Base-by-base conservation (phyloP, 2,113 vertebrate species). In the Ophthalmolycus amberensis region DNA sequence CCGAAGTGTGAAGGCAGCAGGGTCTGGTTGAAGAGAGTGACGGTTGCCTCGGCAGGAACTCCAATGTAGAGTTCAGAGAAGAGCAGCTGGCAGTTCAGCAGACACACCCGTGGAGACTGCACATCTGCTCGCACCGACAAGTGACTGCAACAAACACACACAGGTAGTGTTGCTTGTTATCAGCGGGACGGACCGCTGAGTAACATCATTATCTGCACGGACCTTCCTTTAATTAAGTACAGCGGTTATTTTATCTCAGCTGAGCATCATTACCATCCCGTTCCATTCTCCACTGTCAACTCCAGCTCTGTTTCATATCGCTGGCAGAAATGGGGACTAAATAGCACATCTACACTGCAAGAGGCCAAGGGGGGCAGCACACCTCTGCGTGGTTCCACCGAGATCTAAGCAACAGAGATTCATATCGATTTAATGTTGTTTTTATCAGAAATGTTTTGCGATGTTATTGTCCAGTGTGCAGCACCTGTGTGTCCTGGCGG, bases 1-100 rank as follows among this genome's bases (percentile, higher is more conserved):
- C 83, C 93, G 92, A 96, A 99, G 77, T 71, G 79, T 52, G 96
- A 80, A 32, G 96, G 95, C 84, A 99, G 95, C 44, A 94, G 90
- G 0, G 95, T 99, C 91, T 97, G 97, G 79, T 99, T 99, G 89
- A 96, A 93, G 64, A 99, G 95, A 0, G 88, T 94, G 54, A 93
- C 9, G 0, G 79, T 82, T 1, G 88, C 90, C 64, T 75, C 90
- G 4, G 88, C 77, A 32, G 95, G 92, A 79, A 97, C 88, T 9
- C 95, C 97, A 14, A 96, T 3, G 85, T 96, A 98, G 89, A 99
- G 91, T 62, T 95, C 94, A 58, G 88, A 75, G 75, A 99, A 84
- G 37, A 89, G 77, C 80, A 99, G 83, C 71, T 93, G 84, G 85
- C 95, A 96, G 84, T 82, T 94, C 52, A 95, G 83, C 70, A 99